Evolutionary conservation across 2,113 vertebrate genomes (phyloP).

Genomic region (Athene noctua): DNA sequence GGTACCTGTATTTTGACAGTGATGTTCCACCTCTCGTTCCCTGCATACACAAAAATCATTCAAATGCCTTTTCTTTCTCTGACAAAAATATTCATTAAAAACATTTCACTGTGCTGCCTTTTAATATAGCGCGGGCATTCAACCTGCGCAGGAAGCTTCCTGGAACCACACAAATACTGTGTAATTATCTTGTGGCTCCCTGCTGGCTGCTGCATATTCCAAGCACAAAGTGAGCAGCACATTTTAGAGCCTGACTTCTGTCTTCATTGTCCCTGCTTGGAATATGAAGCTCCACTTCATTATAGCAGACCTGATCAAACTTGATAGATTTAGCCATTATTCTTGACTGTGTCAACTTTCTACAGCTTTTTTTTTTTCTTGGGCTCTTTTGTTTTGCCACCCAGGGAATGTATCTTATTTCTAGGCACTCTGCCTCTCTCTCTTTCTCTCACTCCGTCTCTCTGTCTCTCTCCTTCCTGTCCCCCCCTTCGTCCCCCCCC

Average conservation of each 20-base stretch:
- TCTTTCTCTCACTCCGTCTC: constrained; percentile 31
- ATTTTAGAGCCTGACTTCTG: constrained; percentile 83
- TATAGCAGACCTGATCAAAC: constrained; percentile 91
- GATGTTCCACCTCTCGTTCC: constrained; percentile 77
- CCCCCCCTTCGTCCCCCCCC: not conserved
- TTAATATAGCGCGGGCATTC: constrained; percentile 85
- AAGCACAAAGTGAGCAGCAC: constrained; percentile 84
- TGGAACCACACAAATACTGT: constrained; percentile 91
- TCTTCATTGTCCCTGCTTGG: constrained; percentile 87
- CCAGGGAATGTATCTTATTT: constrained; percentile 82
- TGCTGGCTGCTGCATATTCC: constrained; percentile 89
- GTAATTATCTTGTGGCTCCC: constrained; percentile 90
- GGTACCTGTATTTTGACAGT: constrained; percentile 82
- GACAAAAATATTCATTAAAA: constrained; percentile 94
- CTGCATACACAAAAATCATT: constrained; percentile 78
- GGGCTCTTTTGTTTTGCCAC: constrained; percentile 83
- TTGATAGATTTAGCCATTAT: constrained; percentile 94
- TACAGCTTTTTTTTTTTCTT: constrained; percentile 61
- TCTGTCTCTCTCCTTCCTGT: not conserved
- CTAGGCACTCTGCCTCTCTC: constrained; percentile 66
- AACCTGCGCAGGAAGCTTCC: constrained; percentile 85
- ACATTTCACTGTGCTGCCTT: constrained; percentile 88
- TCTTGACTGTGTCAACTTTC: constrained; percentile 88
- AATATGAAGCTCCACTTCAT: constrained; percentile 90
- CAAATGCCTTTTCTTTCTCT: constrained; percentile 85